Percentiles rank a stretch among this genome's conserved stretches.
Evolutionary conservation across 2,797 vertebrate species (phyloP).

Genomic region (Rhodeus uyekii): DNA sequence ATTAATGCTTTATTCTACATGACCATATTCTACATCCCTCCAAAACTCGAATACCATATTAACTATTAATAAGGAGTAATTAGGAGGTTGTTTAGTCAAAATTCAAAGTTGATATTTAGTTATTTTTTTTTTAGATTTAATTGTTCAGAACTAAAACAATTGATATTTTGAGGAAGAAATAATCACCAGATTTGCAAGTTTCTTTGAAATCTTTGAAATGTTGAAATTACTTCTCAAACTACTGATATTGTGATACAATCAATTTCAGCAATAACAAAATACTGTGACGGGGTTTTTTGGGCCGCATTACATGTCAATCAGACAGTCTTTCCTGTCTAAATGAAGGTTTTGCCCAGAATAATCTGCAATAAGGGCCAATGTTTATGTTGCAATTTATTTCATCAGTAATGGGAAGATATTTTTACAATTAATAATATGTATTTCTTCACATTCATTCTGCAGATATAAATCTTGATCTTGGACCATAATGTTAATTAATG

Average conservation of each 20-base stretch:
- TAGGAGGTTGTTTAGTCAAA: no score
- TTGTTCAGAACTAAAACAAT: background rate
- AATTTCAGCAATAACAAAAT: background rate
- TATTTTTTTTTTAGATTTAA: no score
- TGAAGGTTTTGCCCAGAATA: background rate
- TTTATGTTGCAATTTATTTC: background rate
- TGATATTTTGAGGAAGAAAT: background rate
- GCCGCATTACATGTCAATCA: background rate
- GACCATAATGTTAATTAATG: conserved; percentile 6
- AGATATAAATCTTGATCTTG: conserved; percentile 7
- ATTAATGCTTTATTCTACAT: no score
- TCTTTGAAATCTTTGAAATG: background rate
- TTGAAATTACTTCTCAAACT: background rate
- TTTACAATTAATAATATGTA: background rate
- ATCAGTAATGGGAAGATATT: background rate
- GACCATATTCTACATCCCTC: no score
- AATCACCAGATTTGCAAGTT: background rate
- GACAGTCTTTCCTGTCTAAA: background rate
- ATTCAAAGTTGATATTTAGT: no score
- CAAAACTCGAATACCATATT: no score
- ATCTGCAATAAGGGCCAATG: background rate
- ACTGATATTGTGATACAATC: background rate
- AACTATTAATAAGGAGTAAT: no score
- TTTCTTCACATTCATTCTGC: background rate
- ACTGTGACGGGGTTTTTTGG: background rate